These are phyloP conservation scores for Caerostris extrusa DNA, from an alignment of 1,140 invertebrate genomes.

Conservation along the genomic window DNA sequence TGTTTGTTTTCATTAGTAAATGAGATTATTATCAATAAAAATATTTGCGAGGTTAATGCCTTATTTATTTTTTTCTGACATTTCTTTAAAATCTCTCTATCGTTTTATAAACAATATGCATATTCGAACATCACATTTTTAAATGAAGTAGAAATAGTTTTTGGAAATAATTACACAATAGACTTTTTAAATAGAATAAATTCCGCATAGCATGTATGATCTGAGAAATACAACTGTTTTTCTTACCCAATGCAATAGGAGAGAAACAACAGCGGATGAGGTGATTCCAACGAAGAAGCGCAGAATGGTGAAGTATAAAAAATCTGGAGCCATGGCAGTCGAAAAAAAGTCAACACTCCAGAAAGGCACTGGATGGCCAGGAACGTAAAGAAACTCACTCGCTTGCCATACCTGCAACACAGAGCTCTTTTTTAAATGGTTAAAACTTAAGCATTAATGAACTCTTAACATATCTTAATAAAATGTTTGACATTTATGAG, in stretches of 20 bases:
- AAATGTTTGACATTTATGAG: not conserved
- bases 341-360: slow-evolving; percentile 88
- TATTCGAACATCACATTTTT: too few species aligned
- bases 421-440: not conserved
- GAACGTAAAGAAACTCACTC: slow-evolving; percentile 90
- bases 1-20: too few species aligned
- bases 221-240: not conserved
- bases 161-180: too few species aligned
- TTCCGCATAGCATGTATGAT: too few species aligned
- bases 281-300: slow-evolving; percentile 90
- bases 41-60: too few species aligned
- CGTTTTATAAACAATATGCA: too few species aligned
- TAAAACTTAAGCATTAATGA: not conserved
- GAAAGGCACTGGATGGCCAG: slow-evolving; percentile 88
- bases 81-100: too few species aligned
- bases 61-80: too few species aligned
- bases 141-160: too few species aligned
- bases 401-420: slow-evolving; percentile 83
- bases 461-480: not conserved
- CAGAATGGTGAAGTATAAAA: slow-evolving; percentile 86
- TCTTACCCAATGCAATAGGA: slow-evolving; percentile 88
- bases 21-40: too few species aligned
- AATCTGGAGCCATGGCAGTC: slow-evolving; percentile 88
- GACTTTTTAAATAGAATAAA: too few species aligned
- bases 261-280: slow-evolving; percentile 86